phyloP scores from a whole-genome alignment of 2,113 vertebrate genomes.

The Climacteris rufus region DNA sequence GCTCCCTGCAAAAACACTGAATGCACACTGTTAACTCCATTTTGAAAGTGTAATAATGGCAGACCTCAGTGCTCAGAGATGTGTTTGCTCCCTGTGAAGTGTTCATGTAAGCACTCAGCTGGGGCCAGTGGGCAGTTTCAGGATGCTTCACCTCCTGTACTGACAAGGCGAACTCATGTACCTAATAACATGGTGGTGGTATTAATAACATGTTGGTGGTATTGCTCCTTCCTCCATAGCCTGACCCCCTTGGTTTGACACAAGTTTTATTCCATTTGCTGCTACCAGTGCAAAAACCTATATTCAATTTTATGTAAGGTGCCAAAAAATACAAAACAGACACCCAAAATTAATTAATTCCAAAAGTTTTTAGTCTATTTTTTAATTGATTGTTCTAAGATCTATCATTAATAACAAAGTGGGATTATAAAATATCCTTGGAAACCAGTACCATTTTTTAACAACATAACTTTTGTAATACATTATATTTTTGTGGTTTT shows the following conservation, averaged over 20 bases:
- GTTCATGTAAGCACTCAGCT: not conserved
- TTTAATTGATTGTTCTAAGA: not conserved
- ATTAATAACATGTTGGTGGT: not conserved
- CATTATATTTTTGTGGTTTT: rapidly evolving
- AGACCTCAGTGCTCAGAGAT: not conserved
- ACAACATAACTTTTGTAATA: not conserved
- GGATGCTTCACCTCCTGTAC: not conserved
- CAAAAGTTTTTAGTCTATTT: not conserved
- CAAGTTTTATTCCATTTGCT: not conserved
- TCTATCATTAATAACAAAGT: not conserved
- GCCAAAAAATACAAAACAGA: not conserved
- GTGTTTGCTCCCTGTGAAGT: not conserved
- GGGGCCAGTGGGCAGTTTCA: not conserved
- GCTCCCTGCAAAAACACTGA: not conserved
- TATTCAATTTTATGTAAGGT: not conserved
- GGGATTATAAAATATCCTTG: not conserved
- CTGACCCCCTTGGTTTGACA: not conserved
- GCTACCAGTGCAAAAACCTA: not conserved
- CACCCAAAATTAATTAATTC: not conserved
- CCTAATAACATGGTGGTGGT: too few species aligned
- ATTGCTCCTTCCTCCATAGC: not conserved
- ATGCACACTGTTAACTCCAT: not conserved
- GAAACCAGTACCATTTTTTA: not conserved
- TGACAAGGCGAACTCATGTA: not conserved
- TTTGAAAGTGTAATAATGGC: not conserved